Evolutionary conservation across 2,797 vertebrate species (phyloP), one percentile per base, ranked within the genome.

Genomic region (Nannoperca australis): DNA sequence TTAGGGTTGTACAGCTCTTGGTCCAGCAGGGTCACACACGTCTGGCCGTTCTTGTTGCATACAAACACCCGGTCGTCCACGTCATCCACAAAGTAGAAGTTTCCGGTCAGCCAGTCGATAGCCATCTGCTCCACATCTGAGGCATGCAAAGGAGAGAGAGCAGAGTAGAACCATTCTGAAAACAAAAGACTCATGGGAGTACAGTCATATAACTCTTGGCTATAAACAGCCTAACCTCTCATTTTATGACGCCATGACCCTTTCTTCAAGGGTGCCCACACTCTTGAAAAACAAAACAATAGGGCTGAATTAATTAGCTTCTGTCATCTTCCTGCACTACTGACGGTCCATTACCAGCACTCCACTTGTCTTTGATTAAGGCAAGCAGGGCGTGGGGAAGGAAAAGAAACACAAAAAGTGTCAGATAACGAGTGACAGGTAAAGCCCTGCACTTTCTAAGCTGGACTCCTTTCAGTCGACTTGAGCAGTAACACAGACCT

Each of bases 21-120:
- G 91, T 99, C 97, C 85, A 99, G 94, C 92, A 99, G 91, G 0
- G 97, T 99, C 90, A 99, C 97, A 0, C 98, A 99, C 0, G 97
- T 99, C 91, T 95, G 95, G 5, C 98, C 98, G 0, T 97, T 96
- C 88, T 96, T 96, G 91, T 97, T 97, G 94, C 98, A 99, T 40
- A 99, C 98, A 27, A 99, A 99, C 90, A 99, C 97, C 20, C 97
- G 95, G 87, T 99, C 97, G 0, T 98, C 97, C 3, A 99, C 96
- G 84, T 98, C 97, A 75, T 99, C 98, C 88, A 98, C 97, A 22
- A 99, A 99, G 96, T 99, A 99, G 94, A 99, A 97, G 95, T 99
- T 99, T 89, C 98, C 98, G 0, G 97, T 99, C 86, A 99, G 95
- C 98, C 98, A 99, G 92, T 99, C 98, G 0, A 99, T 98, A 62